Evolutionary conservation across 2,797 vertebrate genomes (phyloP).

Genomic region (Acropternis orthonyx): DNA sequence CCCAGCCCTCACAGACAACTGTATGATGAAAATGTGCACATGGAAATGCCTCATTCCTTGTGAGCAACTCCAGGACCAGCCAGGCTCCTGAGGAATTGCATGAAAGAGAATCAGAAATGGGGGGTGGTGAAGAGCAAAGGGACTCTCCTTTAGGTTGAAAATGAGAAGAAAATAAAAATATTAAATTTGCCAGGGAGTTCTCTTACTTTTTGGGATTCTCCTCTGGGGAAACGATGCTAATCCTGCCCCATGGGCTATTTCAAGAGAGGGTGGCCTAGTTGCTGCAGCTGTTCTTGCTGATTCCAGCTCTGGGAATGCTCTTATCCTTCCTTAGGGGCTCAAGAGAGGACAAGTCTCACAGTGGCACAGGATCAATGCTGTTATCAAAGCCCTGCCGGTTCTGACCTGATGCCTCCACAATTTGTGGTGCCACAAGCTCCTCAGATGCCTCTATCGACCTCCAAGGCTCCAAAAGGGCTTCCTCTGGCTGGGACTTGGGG

Average conservation of each 20-base stretch:
- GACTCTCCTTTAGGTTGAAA: not conserved
- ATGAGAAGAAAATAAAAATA: not conserved
- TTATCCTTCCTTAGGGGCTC: not conserved
- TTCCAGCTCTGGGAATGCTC: not conserved
- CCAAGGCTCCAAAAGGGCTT: not conserved
- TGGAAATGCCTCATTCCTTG: not conserved
- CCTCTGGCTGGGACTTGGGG: no score
- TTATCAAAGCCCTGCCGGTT: not conserved
- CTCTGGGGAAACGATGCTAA: not conserved
- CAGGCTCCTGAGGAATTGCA: not conserved
- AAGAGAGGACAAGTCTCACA: not conserved
- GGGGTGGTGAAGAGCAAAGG: not conserved
- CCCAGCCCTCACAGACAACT: not conserved
- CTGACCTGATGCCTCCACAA: not conserved
- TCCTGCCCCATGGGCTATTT: conserved; percentile 54
- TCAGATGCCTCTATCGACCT: not conserved
- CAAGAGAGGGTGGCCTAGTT: conserved; percentile 3
- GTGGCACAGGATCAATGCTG: rapidly evolving
- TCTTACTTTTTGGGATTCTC: not conserved
- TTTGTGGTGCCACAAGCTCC: rapidly evolving
- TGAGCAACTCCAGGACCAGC: not conserved
- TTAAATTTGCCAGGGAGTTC: not conserved
- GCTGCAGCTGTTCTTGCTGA: not conserved
- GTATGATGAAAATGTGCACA: rapidly evolving
- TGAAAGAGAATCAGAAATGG: rapidly evolving